Conservation (phyloP, 1,140 invertebrate genomes). For the Caerostris darwini region DNA sequence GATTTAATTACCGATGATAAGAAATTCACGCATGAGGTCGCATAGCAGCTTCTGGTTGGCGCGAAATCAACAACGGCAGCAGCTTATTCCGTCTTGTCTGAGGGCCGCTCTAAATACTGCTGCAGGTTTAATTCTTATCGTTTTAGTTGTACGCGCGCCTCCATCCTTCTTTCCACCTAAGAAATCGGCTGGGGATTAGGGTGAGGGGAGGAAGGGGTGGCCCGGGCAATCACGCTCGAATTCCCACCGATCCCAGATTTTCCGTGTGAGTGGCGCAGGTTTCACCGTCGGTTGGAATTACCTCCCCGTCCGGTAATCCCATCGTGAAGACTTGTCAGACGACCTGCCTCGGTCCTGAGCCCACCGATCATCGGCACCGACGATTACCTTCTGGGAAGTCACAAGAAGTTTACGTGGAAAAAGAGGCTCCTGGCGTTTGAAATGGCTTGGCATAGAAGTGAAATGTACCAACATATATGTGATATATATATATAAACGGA, state of each 20-base stretch:
- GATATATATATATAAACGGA: too few species aligned
- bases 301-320: neutral
- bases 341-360: neutral
- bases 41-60: neutral
- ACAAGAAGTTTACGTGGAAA: neutral
- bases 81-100: neutral
- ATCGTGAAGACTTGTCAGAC: neutral
- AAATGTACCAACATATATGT: too few species aligned
- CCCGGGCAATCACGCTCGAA: neutral
- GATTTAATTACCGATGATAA: neutral
- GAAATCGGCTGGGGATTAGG: neutral
- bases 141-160: neutral
- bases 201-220: neutral
- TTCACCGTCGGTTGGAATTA: conserved; percentile 22
- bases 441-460: too few species aligned
- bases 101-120: neutral
- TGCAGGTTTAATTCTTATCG: conserved; percentile 12
- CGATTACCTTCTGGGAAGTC: neutral
- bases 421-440: too few species aligned
- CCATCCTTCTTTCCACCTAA: conserved; percentile 10
- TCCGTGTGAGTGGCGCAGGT: conserved; percentile 1
- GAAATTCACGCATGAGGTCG: neutral
- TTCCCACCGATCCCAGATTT: conserved; percentile 32
- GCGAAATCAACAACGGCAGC: neutral
- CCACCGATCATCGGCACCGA: neutral